Base-by-base conservation (phyloP, 2,797 vertebrate genomes). In the Molossus molossus region DNA sequence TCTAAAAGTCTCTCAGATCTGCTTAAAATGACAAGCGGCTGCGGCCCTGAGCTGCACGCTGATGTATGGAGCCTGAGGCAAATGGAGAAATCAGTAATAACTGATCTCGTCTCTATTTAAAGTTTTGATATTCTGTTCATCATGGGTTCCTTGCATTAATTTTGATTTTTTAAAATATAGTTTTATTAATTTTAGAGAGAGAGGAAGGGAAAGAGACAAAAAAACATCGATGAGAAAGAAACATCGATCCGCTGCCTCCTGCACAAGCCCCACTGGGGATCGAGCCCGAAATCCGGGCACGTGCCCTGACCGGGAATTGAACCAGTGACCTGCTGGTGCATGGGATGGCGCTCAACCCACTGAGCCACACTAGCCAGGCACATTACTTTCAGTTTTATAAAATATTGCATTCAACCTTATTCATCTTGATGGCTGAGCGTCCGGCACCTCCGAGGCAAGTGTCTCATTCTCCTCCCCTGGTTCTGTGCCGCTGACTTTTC, bases 121-220 rank as follows among this genome's bases (percentile, higher is more conserved):
- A 80, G 70, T 57, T 55, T 53, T 55, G 55, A 25, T 37, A 33
- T 88, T 91, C 76, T 58, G 40, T 84, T 94, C 57, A 58, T 33
- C 0, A 15, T 50, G 20, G 7, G 29, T 65, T 90, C 83, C 87
- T 81, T 15, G 29, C 53, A 33, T 64, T 86, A 21, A 91, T 64
- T 93, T 82, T 90, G 9, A 29, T 29, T 90, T 89, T 80, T 10
- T 6, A 55, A 55, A 53, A 45, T 45, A 45, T 45, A 3, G 3
- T 45, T 45, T 45, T 45, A 45, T 45, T 45, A 45, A 45, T 45
- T 45, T 45, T 45, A 45, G 40, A 45, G 40, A 45, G 40, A 45
- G 40, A 45, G 40, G 40, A 45, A 45, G 40, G 40, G 40, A 45
- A 45, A 45, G 40, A 45, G 40, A 45, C 6, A 6, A 5, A 45